These are phyloP conservation scores for Clupea harengus DNA, from an alignment of 2,113 vertebrate genomes.

Conservation along the genomic window DNA sequence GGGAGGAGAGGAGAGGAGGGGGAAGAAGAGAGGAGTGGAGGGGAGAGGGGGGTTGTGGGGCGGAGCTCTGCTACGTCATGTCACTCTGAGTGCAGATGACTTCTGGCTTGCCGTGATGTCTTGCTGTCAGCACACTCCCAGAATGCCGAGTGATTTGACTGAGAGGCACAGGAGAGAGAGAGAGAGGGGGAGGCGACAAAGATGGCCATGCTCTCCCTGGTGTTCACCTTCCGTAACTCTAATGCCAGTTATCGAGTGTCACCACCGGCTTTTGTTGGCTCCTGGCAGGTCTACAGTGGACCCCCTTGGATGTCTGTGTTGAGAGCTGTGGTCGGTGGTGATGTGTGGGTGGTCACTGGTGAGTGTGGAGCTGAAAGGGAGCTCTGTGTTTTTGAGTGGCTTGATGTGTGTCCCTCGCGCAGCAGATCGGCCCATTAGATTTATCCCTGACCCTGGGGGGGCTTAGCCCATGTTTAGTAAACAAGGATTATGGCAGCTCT, in stretches of 20 bases:
- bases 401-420: neutral
- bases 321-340: neutral
- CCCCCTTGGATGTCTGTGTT: too few species aligned
- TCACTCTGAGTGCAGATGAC: neutral
- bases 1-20: neutral
- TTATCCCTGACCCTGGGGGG: neutral
- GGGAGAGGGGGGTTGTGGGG: neutral
- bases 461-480: constrained; percentile 1
- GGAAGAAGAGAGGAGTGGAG: neutral
- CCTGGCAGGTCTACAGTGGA: neutral
- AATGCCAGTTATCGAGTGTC: neutral
- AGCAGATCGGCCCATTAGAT: neutral
- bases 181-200: neutral
- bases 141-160: neutral
- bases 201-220: neutral
- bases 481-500: constrained; percentile 2
- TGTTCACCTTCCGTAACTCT: neutral
- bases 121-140: neutral
- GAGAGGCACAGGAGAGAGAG: neutral
- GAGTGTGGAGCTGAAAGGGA: neutral
- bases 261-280: neutral
- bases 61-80: neutral
- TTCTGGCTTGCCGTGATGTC: neutral
- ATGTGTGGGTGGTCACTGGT: neutral
- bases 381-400: neutral